A percentile compares a stretch with the other conserved stretches of the same genome.
Conservation (phyloP, 2,113 vertebrate species). For the Herpailurus yagouaroundi region DNA sequence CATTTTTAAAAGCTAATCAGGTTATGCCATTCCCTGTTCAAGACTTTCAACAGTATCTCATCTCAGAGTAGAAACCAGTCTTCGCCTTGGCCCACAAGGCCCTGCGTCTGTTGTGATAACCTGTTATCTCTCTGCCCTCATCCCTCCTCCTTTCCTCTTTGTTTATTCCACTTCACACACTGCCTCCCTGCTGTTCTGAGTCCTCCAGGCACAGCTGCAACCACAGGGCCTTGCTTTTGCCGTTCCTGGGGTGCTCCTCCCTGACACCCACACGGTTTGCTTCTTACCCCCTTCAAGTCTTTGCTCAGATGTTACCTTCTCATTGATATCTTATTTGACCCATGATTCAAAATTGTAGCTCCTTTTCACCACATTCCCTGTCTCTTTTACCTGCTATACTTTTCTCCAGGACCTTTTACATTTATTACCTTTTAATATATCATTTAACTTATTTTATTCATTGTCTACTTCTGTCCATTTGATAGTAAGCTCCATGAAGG, state of each 20-base stretch:
- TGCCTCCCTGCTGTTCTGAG: neutral
- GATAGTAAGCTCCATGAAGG: neutral
- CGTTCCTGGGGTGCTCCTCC: neutral
- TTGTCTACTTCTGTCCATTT: neutral
- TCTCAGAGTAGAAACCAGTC: neutral
- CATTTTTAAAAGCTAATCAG: neutral
- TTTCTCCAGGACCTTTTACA: neutral
- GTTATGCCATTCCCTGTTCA: neutral
- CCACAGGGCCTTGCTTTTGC: neutral
- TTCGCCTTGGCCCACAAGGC: neutral
- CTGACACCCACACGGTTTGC: neutral
- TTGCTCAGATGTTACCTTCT: neutral
- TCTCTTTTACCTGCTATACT: neutral
- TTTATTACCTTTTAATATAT: neutral
- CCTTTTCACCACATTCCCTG: neutral
- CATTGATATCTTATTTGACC: neutral
- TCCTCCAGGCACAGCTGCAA: neutral
- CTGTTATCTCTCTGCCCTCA: neutral
- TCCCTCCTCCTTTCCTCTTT: neutral
- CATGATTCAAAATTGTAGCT: neutral
- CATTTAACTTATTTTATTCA: neutral
- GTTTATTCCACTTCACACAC: neutral
- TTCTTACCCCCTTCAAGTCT: neutral
- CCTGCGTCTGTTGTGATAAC: neutral
- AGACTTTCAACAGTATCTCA: neutral